Conservation (phyloP, 2,888 invertebrate genomes). For the Mechanitis mazaeus region DNA sequence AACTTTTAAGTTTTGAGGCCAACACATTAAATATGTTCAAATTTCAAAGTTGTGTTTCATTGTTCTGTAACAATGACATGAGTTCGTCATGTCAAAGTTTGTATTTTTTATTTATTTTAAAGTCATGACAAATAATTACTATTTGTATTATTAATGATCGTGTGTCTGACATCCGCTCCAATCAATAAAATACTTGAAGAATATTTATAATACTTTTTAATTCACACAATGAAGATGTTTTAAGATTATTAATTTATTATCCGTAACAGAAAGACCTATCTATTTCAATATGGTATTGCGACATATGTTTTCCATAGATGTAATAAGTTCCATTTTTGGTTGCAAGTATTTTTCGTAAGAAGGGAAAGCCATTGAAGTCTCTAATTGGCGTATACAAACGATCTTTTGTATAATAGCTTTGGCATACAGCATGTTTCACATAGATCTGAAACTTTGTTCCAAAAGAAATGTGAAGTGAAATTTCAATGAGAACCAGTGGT, state of each 20-base stretch:
- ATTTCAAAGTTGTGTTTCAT: no score
- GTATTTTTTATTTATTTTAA: no score
- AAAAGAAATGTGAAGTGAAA: slow-evolving; percentile 35
- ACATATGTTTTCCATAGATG: neutral
- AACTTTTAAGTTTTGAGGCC: no score
- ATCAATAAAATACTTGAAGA: neutral
- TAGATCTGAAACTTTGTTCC: slow-evolving; percentile 34
- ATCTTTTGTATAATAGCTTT: slow-evolving; percentile 48
- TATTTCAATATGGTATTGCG: neutral
- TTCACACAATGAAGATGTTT: slow-evolving; percentile 5
- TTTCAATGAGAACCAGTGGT: slow-evolving; percentile 31
- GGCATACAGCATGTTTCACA: slow-evolving; percentile 37
- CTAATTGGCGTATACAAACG: slow-evolving; percentile 60
- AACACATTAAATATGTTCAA: no score
- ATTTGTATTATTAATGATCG: neutral
- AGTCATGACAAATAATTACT: no score
- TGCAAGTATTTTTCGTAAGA: slow-evolving; percentile 20
- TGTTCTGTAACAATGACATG: no score
- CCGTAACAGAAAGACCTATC: neutral
- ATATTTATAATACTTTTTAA: neutral
- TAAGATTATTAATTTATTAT: slow-evolving; percentile 2
- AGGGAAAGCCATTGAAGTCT: slow-evolving; percentile 43
- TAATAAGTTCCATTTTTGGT: slow-evolving; percentile 16
- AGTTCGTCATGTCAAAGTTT: no score
- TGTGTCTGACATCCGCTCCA: slow-evolving; percentile 1